A percentile compares a stretch with the other conserved stretches of the same genome.
These are phyloP conservation scores for Hippolais icterina DNA, from an alignment of 2,113 vertebrate genomes.

Conservation along the genomic window DNA sequence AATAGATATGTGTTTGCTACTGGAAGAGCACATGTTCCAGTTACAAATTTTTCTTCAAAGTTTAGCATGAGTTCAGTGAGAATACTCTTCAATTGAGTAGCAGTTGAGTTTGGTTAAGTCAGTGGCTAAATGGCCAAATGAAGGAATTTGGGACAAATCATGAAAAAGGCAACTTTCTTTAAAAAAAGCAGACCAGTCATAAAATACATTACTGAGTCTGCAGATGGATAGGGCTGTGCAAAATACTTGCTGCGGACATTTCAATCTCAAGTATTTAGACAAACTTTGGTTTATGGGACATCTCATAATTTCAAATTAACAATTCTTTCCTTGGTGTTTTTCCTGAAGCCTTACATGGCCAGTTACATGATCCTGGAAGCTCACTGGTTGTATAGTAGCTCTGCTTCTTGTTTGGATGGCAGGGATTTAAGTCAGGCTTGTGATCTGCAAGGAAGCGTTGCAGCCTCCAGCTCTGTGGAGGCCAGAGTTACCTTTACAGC, in stretches of 20 bases:
- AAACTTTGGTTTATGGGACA: not conserved
- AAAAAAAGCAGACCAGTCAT: not conserved
- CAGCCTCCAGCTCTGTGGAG: not conserved
- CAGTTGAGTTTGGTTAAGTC: rapidly evolving
- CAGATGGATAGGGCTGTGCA: not conserved
- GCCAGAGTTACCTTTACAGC: not conserved
- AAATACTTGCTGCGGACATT: not conserved
- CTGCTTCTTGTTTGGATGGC: not conserved
- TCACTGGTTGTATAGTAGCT: not conserved
- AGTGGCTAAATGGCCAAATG: not conserved
- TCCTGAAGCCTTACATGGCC: rapidly evolving
- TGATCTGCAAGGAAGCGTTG: rapidly evolving
- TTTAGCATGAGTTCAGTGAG: not conserved
- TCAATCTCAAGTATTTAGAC: not conserved
- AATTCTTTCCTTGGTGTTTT: not conserved
- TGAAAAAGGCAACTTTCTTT: not conserved
- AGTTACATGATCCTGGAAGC: not conserved
- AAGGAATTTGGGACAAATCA: not conserved
- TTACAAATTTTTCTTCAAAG: not conserved
- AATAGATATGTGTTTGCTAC: not conserved
- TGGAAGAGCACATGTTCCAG: not conserved
- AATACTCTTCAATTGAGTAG: not conserved
- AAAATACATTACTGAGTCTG: not conserved
- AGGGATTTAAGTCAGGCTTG: not conserved
- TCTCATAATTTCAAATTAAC: not conserved